phyloP scores from a whole-genome alignment of 2,113 vertebrate species.

The Hemicordylus capensis region DNA sequence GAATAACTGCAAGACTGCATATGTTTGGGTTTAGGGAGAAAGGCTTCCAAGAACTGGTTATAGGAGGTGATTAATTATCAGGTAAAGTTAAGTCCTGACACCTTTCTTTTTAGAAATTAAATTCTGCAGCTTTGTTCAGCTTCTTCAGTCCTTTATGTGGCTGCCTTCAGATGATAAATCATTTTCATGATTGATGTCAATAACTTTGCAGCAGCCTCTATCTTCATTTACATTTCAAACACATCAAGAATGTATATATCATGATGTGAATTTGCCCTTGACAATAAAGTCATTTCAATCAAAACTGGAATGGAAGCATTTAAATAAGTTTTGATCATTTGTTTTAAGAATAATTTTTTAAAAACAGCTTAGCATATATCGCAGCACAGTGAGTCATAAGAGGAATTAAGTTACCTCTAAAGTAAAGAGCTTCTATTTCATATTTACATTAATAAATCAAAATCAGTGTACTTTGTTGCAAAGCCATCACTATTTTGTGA shows the following conservation, averaged over 20 bases:
- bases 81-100: not conserved
- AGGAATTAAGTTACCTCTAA: constrained; percentile 49
- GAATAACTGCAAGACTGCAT: not conserved
- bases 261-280: constrained; percentile 32
- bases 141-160: constrained; percentile 1
- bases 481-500: constrained; percentile 53
- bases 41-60: not conserved
- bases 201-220: constrained; percentile 7
- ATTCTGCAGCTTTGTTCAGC: not conserved
- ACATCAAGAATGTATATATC: constrained; percentile 26
- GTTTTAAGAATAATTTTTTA: constrained; percentile 26
- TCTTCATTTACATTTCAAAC: constrained; percentile 39
- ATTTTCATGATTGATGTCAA: constrained; percentile 26
- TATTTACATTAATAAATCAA: constrained; percentile 62
- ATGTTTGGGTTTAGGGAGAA: not conserved
- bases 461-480: constrained; percentile 58
- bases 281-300: constrained; percentile 34
- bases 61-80: not conserved
- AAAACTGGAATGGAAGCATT: constrained; percentile 40
- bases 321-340: constrained; percentile 36
- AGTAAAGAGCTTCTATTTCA: constrained; percentile 58
- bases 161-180: constrained; percentile 21
- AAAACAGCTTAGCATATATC: not conserved
- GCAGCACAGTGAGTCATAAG: constrained; percentile 36
- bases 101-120: constrained; percentile 1